Conservation (phyloP, 2,888 invertebrate species). For the Uropetala carovei region DNA sequence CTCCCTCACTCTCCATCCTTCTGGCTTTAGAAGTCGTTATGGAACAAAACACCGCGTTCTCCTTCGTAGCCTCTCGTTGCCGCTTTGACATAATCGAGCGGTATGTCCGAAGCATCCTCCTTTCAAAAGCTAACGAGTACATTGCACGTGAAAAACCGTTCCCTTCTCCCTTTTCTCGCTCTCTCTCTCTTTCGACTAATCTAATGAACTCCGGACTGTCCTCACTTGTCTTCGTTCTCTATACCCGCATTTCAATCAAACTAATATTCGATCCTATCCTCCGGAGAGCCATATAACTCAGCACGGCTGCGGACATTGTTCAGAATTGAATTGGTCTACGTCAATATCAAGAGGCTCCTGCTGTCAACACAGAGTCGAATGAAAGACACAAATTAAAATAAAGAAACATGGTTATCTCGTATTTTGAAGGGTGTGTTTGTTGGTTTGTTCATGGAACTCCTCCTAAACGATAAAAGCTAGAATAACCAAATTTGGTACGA, state of each 20-base stretch:
- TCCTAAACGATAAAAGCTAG: too few species aligned
- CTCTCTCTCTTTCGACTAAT: neutral
- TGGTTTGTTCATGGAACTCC: too few species aligned
- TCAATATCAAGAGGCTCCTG: too few species aligned
- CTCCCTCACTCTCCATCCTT: neutral
- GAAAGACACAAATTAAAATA: too few species aligned
- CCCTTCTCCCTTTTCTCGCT: neutral
- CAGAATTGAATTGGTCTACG: too few species aligned
- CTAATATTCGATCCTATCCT: too few species aligned
- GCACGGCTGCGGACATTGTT: too few species aligned
- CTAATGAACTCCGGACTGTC: neutral
- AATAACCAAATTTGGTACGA: too few species aligned
- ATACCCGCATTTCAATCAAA: neutral
- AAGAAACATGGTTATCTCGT: too few species aligned
- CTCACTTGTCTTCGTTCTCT: conserved; percentile 9
- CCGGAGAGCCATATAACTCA: too few species aligned
- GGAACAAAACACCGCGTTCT: neutral
- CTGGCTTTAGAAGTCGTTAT: neutral
- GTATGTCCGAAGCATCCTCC: neutral
- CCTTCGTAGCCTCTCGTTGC: neutral
- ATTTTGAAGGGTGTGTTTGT: too few species aligned
- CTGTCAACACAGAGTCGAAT: too few species aligned
- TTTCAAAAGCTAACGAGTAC: neutral
- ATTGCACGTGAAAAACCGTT: neutral
- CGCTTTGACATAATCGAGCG: neutral